Evolutionary conservation across 2,888 invertebrate species (phyloP), one percentile per base, ranked within the genome.

Genomic region (Brenthis daphne): DNA sequence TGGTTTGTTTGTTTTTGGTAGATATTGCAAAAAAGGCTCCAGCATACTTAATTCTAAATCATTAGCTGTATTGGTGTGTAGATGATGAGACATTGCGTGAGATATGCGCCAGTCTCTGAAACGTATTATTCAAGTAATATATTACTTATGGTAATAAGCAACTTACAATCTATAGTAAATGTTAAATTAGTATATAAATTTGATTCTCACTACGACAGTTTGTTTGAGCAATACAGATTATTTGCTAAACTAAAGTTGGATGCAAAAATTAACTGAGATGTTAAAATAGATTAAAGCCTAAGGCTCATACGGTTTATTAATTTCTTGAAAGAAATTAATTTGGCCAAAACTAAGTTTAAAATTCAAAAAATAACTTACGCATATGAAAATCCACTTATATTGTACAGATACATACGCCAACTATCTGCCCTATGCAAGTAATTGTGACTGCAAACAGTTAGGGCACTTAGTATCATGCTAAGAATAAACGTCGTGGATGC

Each of bases 361-460:
- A 55, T 50, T 4, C 0, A 54, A 57, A 57, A 47, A 56, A 13
- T n/a, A 68, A 83, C 89, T 87, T 82, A 95, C 95, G 93, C 92
- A 16, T 94, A 94, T 2, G 95, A 94, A 86, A 96, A 85, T 70
- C 95, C 87, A 16, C 94, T 90, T 47, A 97, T 84, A 77, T 97
- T 96, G 75, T 96, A 96, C 64, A 96, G 94, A 78, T 95, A 96
- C 96, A 97, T 97, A 67, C 97, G 94, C 94, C 96, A 96, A 80
- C 94, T 96, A 79, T 97, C 96, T 48, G 93, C 93, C 77, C 95
- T 94, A 81, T 98, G 97, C 75, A 97, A 95, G 80, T 96, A 98
- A 82, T 97, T 98, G 82, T 98, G 98, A 0, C 95, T 94, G 53
- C 94, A 93, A 29, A 95, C 93, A 0, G 93, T 83, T 0, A 95